Conservation (phyloP, 2,113 vertebrate genomes). For the Loxodonta africana region DNA sequence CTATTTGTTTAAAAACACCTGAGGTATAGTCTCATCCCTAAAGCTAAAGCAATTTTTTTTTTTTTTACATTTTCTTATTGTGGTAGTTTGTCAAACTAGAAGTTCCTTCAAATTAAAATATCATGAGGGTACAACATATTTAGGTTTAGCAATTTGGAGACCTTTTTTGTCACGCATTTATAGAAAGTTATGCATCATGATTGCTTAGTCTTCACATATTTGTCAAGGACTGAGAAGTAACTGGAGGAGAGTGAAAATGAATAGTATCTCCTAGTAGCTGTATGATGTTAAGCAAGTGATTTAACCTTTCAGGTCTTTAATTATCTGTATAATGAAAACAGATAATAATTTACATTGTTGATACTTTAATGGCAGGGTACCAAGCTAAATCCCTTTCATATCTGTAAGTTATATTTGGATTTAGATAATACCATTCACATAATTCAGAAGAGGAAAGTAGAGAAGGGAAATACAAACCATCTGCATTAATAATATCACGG, state of each 20-base stretch:
- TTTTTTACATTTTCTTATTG: background rate
- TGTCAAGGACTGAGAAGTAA: conserved; percentile 12
- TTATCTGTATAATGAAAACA: conserved; percentile 22
- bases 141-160: background rate
- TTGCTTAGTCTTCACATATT: background rate
- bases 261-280: background rate
- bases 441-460: background rate
- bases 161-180: background rate
- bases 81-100: background rate
- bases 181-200: background rate
- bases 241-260: background rate
- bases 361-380: background rate
- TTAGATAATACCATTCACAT: background rate
- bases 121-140: background rate
- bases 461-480: background rate
- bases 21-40: background rate
- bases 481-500: background rate
- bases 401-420: background rate
- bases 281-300: background rate
- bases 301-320: background rate
- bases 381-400: background rate
- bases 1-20: conserved; percentile 59
- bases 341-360: background rate
- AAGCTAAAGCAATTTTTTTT: conserved; percentile 46
- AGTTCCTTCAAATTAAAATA: conserved; percentile 57